Evolutionary conservation across 2,797 vertebrate genomes (phyloP), one percentile per base, ranked within the genome.

Genomic region (Selene dorsalis): DNA sequence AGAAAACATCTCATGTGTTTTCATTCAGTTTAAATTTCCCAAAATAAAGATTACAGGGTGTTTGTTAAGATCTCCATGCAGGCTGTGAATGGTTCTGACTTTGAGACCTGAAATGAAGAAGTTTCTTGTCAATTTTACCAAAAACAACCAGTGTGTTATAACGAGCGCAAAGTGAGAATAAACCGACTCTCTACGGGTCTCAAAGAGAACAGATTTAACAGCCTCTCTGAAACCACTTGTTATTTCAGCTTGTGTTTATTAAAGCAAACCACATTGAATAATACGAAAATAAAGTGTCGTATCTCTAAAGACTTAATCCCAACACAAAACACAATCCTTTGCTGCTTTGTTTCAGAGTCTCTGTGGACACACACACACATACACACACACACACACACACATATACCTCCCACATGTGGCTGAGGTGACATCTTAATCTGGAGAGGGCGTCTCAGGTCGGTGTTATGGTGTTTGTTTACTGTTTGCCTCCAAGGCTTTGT

Each of bases 381-480:
- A 65, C 35, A 35, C 24, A 41, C 24, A 53, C 10, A 68, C 52
- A 69, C 32, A 35, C 6, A 69, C 38, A 30, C 4, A 62, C 38
- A 58, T 28, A 58, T 30, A 28, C 47, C 38, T 32, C 16, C 6
- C 39, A 60, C 56, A 68, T 18, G 6, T 30, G 48, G 63, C 13
- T 1, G 8, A 62, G 59, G 63, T 64, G 68, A 73, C 69, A 73
- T 65, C 74, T 26, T n/a, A 35, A 62, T 66, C 9, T 32, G 30
- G 28, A 12, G 63, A 72, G 58, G 9, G 32, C 32, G 32, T 8
- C 41, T 64, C 52, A 30, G 73, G 67, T 65, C 2, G 12, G 14
- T 14, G 35, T 30, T 35, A 71, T 62, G 63, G 56, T 81, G 73
- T 77, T 81, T 81, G 68, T 63, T 75, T 76, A 55, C 75, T 45